These are phyloP conservation scores for Megalurothrips usitatus DNA, from an alignment of 2,888 invertebrate genomes.

Conservation along the genomic window DNA sequence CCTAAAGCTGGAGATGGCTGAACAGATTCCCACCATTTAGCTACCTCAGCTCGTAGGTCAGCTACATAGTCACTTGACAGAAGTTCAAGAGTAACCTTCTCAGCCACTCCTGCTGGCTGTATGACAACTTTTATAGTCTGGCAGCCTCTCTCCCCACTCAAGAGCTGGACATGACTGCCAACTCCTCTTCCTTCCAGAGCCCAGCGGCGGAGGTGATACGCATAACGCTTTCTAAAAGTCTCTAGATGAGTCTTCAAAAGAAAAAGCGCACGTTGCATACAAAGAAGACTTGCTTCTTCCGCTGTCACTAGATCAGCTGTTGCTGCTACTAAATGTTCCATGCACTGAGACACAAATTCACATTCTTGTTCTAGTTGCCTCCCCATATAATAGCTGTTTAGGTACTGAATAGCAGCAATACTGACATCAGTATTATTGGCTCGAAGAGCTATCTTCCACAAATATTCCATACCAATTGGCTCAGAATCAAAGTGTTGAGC, in stretches of 20 bases:
- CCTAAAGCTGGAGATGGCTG: conserved; percentile 57
- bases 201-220: conserved; percentile 85
- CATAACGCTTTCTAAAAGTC: conserved; percentile 81
- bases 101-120: conserved; percentile 83
- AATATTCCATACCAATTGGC: conserved; percentile 83
- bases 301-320: conserved; percentile 62
- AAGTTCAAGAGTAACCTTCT: conserved; percentile 76
- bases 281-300: conserved; percentile 78
- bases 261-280: conserved; percentile 84
- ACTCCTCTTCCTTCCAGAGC: conserved; percentile 75
- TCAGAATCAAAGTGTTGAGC: conserved; percentile 58
- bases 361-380: conserved; percentile 85
- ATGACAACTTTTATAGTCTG: conserved; percentile 71
- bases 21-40: conserved; percentile 84
- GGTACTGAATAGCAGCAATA: conserved; percentile 88
- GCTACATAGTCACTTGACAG: conserved; percentile 84
- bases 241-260: conserved; percentile 89
- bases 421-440: conserved; percentile 91
- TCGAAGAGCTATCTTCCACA: conserved; percentile 89
- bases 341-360: conserved; percentile 89
- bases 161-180: conserved; percentile 68
- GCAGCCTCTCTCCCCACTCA: conserved; percentile 52
- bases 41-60: conserved; percentile 87
- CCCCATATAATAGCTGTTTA: conserved; percentile 91
- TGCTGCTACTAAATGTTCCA: conserved; percentile 83